phyloP scores from a whole-genome alignment of 2,113 vertebrate genomes.

The Pseudonaja textilis region DNA sequence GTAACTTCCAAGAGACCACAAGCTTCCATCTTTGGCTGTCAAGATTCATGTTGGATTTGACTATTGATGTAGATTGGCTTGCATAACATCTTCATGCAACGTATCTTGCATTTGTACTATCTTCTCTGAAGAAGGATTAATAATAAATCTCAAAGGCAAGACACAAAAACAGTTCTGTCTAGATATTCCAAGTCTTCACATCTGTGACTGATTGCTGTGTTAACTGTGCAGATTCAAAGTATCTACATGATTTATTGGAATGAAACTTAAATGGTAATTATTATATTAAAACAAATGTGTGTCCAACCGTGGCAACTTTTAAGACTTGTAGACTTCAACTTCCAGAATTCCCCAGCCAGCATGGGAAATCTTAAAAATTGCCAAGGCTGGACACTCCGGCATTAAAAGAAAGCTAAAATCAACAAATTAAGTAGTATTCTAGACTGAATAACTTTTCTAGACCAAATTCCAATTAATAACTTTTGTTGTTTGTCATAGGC shows the following conservation, averaged over 20 bases:
- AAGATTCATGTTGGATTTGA: not conserved
- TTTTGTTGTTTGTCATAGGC: conserved; percentile 64
- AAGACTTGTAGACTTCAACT: not conserved
- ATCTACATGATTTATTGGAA: not conserved
- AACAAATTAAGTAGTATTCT: not conserved
- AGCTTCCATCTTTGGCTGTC: not conserved
- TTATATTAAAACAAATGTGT: not conserved
- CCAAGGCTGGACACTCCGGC: not conserved
- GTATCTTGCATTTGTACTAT: not conserved
- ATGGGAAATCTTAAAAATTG: not conserved
- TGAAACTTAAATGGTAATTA: not conserved
- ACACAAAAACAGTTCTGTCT: not conserved
- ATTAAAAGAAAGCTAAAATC: not conserved
- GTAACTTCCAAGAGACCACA: not conserved
- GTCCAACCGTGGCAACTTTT: not conserved
- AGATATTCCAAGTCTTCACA: not conserved
- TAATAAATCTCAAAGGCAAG: not conserved
- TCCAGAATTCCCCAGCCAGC: not conserved
- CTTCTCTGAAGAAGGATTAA: not conserved
- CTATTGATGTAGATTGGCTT: not conserved
- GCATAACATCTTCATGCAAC: not conserved
- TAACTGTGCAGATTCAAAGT: not conserved
- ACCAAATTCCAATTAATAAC: not conserved
- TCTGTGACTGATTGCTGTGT: not conserved
- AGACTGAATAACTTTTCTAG: not conserved